These are phyloP conservation scores for Horisme vitalbata DNA, from an alignment of 2,888 invertebrate genomes.

Conservation along the genomic window DNA sequence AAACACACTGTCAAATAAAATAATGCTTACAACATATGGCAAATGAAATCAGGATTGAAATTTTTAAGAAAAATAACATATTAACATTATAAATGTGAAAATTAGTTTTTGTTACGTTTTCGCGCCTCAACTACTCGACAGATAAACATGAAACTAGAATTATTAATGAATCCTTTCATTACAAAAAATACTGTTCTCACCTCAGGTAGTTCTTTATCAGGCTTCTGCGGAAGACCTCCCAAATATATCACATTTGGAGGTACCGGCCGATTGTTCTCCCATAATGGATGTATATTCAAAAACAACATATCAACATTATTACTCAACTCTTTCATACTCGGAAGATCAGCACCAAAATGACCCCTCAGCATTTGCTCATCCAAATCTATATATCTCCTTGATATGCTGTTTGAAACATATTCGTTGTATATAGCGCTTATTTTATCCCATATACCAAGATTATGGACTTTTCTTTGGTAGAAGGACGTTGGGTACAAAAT, in stretches of 20 bases:
- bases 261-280: constrained; percentile 46
- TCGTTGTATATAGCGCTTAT: not conserved
- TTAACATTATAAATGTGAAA: too few species aligned
- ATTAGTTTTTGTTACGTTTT: too few species aligned
- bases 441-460: not conserved
- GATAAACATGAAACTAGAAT: too few species aligned
- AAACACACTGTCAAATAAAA: too few species aligned
- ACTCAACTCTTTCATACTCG: constrained; percentile 2
- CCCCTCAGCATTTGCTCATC: not conserved
- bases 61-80: too few species aligned
- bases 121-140: too few species aligned
- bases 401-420: not conserved
- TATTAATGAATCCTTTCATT: too few species aligned
- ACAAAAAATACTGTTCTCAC: too few species aligned
- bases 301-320: constrained; percentile 45
- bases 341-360: not conserved
- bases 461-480: not conserved
- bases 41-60: too few species aligned
- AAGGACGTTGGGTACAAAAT: not conserved
- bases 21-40: too few species aligned
- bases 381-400: not conserved
- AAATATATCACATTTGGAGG: constrained; percentile 54
- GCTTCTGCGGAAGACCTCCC: constrained; percentile 53
- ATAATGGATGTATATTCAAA: constrained; percentile 51
- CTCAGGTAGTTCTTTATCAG: constrained; percentile 23